These are phyloP conservation scores for Drosophila bunnanda DNA, from an alignment of 2,888 invertebrate genomes.

Conservation along the genomic window DNA sequence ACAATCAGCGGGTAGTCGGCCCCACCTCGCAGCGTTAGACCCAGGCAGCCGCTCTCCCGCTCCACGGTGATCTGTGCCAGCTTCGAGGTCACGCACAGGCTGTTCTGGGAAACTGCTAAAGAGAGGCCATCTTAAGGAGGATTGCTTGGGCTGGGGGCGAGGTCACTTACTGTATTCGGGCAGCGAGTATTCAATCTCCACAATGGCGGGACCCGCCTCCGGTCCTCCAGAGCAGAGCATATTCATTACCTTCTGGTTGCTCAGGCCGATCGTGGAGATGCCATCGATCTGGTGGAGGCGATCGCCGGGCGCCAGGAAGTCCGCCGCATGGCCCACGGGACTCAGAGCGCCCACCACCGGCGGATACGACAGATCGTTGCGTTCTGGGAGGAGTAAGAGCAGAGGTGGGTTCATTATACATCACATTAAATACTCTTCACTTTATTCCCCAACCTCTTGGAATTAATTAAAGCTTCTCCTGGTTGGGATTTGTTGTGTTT, in stretches of 20 bases:
- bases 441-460: neutral
- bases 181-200: conserved; percentile 93
- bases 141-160: too few relatives aligned
- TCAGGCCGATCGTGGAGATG: conserved; percentile 90
- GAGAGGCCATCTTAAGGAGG: neutral
- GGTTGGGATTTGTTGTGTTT: neutral
- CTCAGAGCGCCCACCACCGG: conserved; percentile 84
- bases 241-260: conserved; percentile 90
- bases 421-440: neutral
- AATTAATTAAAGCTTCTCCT: conserved; percentile 18
- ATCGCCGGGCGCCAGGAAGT: conserved; percentile 92
- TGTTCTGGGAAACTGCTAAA: conserved; percentile 88
- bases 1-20: conserved; percentile 93
- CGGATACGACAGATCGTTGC: conserved; percentile 84
- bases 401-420: neutral
- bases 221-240: conserved; percentile 87
- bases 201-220: conserved; percentile 88
- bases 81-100: conserved; percentile 90
- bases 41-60: conserved; percentile 92
- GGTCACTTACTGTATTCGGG: conserved; percentile 90
- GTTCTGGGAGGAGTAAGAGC: conserved; percentile 68
- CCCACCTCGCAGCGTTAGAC: conserved; percentile 94
- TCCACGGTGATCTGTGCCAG: conserved; percentile 92
- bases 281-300: conserved; percentile 93
- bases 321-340: conserved; percentile 86